These are phyloP conservation scores for Pandemis cinnamomeana DNA, from an alignment of 2,888 invertebrate genomes.

Conservation along the genomic window DNA sequence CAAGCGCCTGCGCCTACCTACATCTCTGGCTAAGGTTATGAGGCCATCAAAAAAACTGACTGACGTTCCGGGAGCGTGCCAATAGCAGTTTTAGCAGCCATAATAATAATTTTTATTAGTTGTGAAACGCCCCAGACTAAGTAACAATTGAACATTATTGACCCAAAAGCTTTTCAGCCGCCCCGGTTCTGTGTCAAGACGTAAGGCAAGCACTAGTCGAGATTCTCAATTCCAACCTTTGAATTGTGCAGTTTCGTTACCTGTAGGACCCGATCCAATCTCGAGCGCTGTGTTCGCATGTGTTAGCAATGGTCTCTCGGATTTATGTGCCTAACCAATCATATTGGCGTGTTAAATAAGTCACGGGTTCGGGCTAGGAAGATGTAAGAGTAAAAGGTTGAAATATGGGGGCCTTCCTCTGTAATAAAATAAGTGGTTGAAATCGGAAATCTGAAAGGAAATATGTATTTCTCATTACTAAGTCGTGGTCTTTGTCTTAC, in stretches of 20 bases:
- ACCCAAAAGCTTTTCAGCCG: conserved; percentile 15
- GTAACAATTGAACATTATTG: neutral
- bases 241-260: conserved; percentile 38
- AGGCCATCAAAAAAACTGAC: too few relatives aligned
- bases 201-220: conserved; percentile 41
- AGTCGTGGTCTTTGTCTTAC: too few relatives aligned
- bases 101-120: neutral
- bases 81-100: too few relatives aligned
- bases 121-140: neutral
- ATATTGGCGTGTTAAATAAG: conserved; percentile 29
- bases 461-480: neutral
- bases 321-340: conserved; percentile 36
- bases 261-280: conserved; percentile 41
- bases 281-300: conserved; percentile 33
- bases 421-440: neutral
- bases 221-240: conserved; percentile 40
- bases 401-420: neutral
- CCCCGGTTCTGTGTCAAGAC: conserved; percentile 23
- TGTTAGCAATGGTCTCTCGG: conserved; percentile 32
- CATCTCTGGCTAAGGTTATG: too few relatives aligned
- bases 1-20: too few relatives aligned
- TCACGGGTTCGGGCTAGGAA: neutral
- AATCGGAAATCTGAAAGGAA: neutral
- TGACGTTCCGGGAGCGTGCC: too few relatives aligned
- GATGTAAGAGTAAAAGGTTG: neutral